Conservation (phyloP, 2,888 invertebrate genomes). For the Caenorhabditis macrosperma region DNA sequence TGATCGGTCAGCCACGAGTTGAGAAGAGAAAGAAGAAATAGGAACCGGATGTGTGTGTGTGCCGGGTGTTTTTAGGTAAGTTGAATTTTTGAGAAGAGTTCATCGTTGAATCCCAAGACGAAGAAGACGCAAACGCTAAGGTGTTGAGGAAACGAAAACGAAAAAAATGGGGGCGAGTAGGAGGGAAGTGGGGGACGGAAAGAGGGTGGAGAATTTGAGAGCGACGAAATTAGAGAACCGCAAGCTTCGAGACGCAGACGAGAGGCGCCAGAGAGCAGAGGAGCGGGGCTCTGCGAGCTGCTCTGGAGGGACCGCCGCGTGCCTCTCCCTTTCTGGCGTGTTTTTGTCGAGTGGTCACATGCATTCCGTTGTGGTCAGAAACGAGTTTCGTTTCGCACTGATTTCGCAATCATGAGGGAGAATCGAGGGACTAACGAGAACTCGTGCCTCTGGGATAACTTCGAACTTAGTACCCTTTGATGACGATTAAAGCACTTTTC, state of each 20-base stretch:
- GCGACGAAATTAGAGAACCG: not conserved
- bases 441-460: too few relatives aligned
- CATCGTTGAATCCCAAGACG: conserved; percentile 14
- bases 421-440: not conserved
- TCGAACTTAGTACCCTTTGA: too few relatives aligned
- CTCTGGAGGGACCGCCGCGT: not conserved
- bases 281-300: conserved; percentile 15
- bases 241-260: conserved; percentile 19
- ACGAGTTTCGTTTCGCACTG: not conserved
- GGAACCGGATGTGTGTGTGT: not conserved
- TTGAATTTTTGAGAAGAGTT: conserved; percentile 10
- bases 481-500: too few relatives aligned
- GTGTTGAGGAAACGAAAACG: conserved; percentile 18
- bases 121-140: not conserved
- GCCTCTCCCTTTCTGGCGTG: conserved; percentile 23
- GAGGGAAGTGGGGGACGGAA: conserved; percentile 1
- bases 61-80: not conserved
- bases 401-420: conserved; percentile 17
- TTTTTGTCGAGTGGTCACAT: conserved; percentile 30
- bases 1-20: conserved; percentile 10
- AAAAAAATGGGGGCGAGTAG: conserved; percentile 27
- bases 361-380: conserved; percentile 17
- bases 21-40: not conserved
- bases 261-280: conserved; percentile 42
- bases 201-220: conserved; percentile 10